Evolutionary conservation across 2,888 invertebrate species (phyloP).

Genomic region (Anodontia alba): DNA sequence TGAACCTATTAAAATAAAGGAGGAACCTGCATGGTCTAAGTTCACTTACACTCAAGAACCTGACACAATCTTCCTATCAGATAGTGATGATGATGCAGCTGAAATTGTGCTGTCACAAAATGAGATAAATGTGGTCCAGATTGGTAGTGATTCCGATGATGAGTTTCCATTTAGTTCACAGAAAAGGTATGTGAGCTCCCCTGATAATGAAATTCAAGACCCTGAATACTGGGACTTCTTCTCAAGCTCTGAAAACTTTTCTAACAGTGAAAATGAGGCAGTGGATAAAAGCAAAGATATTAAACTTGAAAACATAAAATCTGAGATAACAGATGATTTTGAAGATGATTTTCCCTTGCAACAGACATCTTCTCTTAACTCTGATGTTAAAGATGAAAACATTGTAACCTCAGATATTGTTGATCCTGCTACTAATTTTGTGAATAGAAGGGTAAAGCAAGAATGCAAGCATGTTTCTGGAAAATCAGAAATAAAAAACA

Average conservation of each 20-base stretch:
- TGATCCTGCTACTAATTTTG: no score
- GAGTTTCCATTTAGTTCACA: neutral
- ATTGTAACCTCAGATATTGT: no score
- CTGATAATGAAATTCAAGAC: neutral
- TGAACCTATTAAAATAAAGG: conserved; percentile 24
- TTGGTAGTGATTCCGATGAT: conserved; percentile 33
- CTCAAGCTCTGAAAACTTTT: conserved; percentile 11
- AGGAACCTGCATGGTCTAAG: conserved; percentile 50
- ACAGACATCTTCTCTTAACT: no score
- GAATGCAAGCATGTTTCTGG: conserved; percentile 14
- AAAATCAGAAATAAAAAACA: neutral
- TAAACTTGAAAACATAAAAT: neutral
- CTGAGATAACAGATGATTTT: no score
- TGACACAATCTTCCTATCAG: conserved; percentile 52
- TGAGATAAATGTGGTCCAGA: conserved; percentile 27
- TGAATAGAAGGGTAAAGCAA: conserved; percentile 21
- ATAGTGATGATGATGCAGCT: conserved; percentile 51
- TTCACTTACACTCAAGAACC: conserved; percentile 57
- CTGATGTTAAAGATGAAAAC: no score
- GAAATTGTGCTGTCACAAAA: conserved; percentile 41
- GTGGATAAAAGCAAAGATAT: neutral
- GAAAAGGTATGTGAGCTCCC: neutral
- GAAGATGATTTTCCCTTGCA: no score
- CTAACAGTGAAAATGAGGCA: neutral
- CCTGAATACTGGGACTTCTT: conserved; percentile 13